Percentiles rank a stretch among this genome's conserved stretches.
Conservation (phyloP, 2,797 vertebrate species). For the Amblyraja radiata region DNA sequence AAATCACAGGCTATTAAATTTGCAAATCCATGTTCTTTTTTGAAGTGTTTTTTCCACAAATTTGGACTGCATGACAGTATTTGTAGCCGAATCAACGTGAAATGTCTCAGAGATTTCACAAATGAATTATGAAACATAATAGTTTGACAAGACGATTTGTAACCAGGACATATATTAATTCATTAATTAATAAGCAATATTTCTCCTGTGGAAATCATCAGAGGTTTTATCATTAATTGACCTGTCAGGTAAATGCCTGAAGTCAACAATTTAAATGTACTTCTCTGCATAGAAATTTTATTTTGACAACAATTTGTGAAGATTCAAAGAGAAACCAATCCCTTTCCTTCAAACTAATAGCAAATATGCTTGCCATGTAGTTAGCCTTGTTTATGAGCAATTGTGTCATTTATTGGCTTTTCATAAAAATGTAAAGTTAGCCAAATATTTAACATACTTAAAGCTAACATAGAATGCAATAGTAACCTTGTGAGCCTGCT, state of each 20-base stretch:
- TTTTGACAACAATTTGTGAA: too few species aligned
- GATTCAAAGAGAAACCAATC: neutral
- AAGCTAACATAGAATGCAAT: neutral
- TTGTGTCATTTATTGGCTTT: neutral
- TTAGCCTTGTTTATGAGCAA: neutral
- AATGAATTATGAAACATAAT: neutral
- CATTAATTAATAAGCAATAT: neutral
- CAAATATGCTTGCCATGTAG: neutral
- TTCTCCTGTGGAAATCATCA: neutral
- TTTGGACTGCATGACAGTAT: too few species aligned
- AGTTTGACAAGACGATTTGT: neutral
- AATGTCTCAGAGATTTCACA: neutral
- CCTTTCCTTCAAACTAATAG: neutral
- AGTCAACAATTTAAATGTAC: neutral
- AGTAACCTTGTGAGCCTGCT: neutral
- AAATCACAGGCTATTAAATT: too few species aligned
- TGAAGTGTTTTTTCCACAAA: too few species aligned
- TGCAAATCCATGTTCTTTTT: too few species aligned
- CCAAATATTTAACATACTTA: neutral
- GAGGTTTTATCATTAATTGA: neutral
- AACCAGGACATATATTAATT: neutral
- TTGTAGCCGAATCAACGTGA: neutral
- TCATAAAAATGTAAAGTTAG: neutral
- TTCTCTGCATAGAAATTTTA: neutral
- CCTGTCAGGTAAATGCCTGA: neutral